Evolutionary conservation across 2,888 invertebrate species (phyloP), one percentile per base, ranked within the genome.

Genomic region (Notocelia uddmanniana): DNA sequence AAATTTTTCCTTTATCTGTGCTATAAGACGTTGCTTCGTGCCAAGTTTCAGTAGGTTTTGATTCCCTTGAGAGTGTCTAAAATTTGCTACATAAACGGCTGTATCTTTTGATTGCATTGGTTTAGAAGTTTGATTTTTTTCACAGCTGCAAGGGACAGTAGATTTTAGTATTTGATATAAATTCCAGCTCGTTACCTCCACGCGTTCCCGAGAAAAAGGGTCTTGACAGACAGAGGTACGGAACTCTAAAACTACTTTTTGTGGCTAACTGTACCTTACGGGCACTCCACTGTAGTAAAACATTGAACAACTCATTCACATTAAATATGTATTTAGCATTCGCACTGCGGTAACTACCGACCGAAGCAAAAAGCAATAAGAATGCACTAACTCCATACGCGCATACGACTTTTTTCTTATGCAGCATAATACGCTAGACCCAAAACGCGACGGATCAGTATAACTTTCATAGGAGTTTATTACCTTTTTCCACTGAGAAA

Each of bases 281-380:
- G 3, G 50, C 11, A 50, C n/a, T 18, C 31, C 11, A 57, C 18
- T n/a, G 18, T 57, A 18, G 26, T 26, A 15, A 55, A 45, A 48
- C 15, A 62, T 11, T 11, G 52, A 52, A 19, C 9, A 63, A 31
- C 50, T 34, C 50, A 34, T 63, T 50, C 63, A 26, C 9, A 52
- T 64, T 54, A 64, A n/a, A 11, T 54, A 64, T 54, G 64, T 54
- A 64, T 54, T 64, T n/a, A 37, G 34, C 50, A 63, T 63, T 64
- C 64, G 64, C 64, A 64, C 21, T 64, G 64, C 64, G 52, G 64
- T 54, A 23, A 60, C 45, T 5, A 18, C 15, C 18, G 11, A 18
- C 45, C 3, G 18, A 60, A 23, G 45, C 45, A 45, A 48, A 13
- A 60, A 2, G 60, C 45, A 45, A 23, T 21, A 45, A 45, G 26